phyloP scores from a whole-genome alignment of 2,113 vertebrate genomes.

The Cyprinus carpio region DNA sequence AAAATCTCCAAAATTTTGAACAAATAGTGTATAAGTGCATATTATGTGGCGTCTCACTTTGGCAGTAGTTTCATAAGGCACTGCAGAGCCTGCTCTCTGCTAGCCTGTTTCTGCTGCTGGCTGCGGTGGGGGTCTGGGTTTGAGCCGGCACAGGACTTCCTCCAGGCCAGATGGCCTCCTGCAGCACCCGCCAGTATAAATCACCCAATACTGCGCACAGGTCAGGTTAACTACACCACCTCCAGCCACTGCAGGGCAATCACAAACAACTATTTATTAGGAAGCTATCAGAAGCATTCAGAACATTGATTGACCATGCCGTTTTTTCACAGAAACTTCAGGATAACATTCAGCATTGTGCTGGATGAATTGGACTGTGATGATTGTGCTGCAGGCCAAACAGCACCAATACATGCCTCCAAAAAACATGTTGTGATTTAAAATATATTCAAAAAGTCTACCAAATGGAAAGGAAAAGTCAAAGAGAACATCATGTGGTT shows the following conservation, averaged over 20 bases:
- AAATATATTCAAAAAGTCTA: not conserved
- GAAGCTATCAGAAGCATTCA: not conserved
- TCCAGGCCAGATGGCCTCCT: constrained; percentile 93
- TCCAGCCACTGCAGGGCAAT: constrained; percentile 86
- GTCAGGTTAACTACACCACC: constrained; percentile 84
- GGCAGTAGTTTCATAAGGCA: constrained; percentile 87
- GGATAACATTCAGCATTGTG: not conserved
- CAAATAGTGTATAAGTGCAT: too few species aligned
- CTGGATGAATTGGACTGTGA: not conserved
- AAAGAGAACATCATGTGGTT: not conserved
- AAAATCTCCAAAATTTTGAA: not conserved
- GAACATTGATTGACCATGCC: too few species aligned
- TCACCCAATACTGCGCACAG: constrained; percentile 85
- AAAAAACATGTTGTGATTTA: not conserved
- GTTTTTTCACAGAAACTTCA: too few species aligned
- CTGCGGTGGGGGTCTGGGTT: constrained; percentile 78
- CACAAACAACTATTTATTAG: constrained; percentile 34
- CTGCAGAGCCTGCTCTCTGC: constrained; percentile 79
- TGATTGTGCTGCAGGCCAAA: not conserved
- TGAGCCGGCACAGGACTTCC: constrained; percentile 79
- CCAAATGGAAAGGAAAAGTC: too few species aligned
- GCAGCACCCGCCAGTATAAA: constrained; percentile 87
- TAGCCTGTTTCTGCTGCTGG: constrained; percentile 78
- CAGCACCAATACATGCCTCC: not conserved
- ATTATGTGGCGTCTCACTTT: constrained; percentile 67